Evolutionary conservation across 2,797 vertebrate species (phyloP).

Genomic region (Catostomus latipinnis): DNA sequence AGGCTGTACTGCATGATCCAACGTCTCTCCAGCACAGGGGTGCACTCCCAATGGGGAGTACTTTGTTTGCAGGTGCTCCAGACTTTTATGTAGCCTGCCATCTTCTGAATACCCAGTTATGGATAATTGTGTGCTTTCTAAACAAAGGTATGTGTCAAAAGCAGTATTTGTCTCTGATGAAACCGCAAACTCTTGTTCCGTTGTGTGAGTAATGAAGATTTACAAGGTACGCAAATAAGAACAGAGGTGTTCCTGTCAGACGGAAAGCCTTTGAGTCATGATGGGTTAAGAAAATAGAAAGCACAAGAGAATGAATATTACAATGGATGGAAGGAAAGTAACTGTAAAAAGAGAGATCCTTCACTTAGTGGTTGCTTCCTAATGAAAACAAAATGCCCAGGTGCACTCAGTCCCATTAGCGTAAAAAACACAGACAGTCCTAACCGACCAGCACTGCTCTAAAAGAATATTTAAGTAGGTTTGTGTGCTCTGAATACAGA

Average conservation of each 20-base stretch:
- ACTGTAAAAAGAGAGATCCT: not conserved
- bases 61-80: not conserved
- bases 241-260: not conserved
- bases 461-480: slow-evolving; percentile 28
- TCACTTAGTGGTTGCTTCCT: slow-evolving; percentile 1
- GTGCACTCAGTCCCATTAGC: slow-evolving; percentile 28
- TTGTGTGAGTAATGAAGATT: slow-evolving; percentile 26
- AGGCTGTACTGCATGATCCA: not conserved
- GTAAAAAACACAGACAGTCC: slow-evolving; percentile 26
- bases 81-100: slow-evolving; percentile 12
- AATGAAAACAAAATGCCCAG: slow-evolving; percentile 37
- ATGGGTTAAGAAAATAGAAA: not conserved
- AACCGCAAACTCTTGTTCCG: not conserved
- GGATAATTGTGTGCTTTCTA: slow-evolving; percentile 27
- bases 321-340: not conserved
- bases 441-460: slow-evolving; percentile 7
- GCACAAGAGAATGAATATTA: not conserved
- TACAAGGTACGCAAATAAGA: slow-evolving; percentile 19
- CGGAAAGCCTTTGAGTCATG: slow-evolving; percentile 1
- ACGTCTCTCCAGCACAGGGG: not conserved
- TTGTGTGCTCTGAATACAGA: slow-evolving; percentile 46
- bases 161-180: slow-evolving; percentile 16
- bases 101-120: not conserved
- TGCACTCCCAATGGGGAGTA: not conserved
- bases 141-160: slow-evolving; percentile 18